A percentile compares a stretch with the other conserved stretches of the same genome.
These are phyloP conservation scores for Chiloscyllium plagiosum DNA, from an alignment of 2,113 vertebrate genomes.

Conservation along the genomic window DNA sequence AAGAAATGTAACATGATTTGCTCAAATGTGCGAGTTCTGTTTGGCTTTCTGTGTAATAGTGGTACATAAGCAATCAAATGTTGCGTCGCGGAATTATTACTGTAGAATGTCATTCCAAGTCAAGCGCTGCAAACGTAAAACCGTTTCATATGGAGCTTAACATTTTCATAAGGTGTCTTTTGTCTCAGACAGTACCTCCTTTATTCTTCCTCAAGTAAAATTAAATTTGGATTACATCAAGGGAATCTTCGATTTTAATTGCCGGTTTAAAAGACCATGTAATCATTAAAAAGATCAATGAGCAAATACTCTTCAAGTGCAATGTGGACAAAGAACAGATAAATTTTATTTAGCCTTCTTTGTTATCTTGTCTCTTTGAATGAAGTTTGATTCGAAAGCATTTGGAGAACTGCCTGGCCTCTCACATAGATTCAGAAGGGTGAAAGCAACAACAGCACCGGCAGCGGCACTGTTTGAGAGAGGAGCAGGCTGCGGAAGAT, in stretches of 20 bases:
- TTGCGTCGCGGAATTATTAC: not conserved
- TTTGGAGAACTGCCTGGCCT: not conserved
- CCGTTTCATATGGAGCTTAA: not conserved
- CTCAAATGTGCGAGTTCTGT: not conserved
- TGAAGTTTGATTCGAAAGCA: constrained; percentile 18
- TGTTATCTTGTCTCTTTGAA: constrained; percentile 29
- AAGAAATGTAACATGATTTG: not conserved
- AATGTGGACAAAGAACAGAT: constrained; percentile 26
- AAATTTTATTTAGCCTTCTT: constrained; percentile 17
- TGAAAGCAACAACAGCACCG: not conserved
- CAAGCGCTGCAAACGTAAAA: not conserved
- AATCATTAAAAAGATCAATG: constrained; percentile 23
- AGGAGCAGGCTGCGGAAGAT: constrained; percentile 62
- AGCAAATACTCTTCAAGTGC: constrained; percentile 18
- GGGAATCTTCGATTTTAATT: constrained; percentile 29
- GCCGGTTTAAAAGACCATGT: constrained; percentile 18
- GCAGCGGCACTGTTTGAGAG: constrained; percentile 28
- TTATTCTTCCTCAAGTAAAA: constrained; percentile 15
- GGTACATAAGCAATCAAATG: not conserved
- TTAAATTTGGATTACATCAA: constrained; percentile 25
- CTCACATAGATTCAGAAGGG: constrained; percentile 7
- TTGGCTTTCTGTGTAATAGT: not conserved
- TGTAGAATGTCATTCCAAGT: not conserved
- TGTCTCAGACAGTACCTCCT: constrained; percentile 29
- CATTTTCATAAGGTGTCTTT: constrained; percentile 9